phyloP scores from a whole-genome alignment of 2,888 invertebrate species.

The Rhamphomyia laevipes region DNA sequence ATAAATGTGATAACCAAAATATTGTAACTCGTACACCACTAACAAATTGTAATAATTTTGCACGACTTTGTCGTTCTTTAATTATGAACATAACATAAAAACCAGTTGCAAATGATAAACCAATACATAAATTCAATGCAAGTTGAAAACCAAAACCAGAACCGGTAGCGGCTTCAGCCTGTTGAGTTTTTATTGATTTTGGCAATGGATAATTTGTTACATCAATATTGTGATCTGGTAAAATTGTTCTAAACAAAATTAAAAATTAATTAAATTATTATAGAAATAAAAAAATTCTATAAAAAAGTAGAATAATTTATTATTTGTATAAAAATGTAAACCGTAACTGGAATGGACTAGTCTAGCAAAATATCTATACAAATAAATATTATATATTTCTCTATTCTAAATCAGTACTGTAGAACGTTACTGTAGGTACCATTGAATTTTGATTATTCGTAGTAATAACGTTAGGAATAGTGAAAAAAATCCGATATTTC shows the following conservation, averaged over 20 bases:
- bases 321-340: too few relatives aligned
- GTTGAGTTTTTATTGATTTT: constrained; percentile 43
- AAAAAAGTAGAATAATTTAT: too few relatives aligned
- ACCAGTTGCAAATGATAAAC: constrained; percentile 58
- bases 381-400: too few relatives aligned
- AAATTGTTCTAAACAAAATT: not conserved
- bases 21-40: constrained; percentile 57
- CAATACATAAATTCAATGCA: constrained; percentile 60
- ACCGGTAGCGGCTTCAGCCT: constrained; percentile 17
- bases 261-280: too few relatives aligned
- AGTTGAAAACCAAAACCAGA: constrained; percentile 46
- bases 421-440: too few relatives aligned
- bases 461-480: too few relatives aligned
- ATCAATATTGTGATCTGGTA: constrained; percentile 21
- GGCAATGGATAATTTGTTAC: constrained; percentile 60
- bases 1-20: constrained; percentile 58
- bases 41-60: constrained; percentile 65
- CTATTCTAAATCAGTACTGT: too few relatives aligned
- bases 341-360: too few relatives aligned
- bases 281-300: too few relatives aligned
- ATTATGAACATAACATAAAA: constrained; percentile 50
- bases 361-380: too few relatives aligned
- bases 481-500: too few relatives aligned
- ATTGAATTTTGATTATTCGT: too few relatives aligned
- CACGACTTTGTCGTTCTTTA: constrained; percentile 58